Evolutionary conservation across 2,888 invertebrate species (phyloP), one percentile per base, ranked within the genome.

Genomic region (Anthrax anthrax): DNA sequence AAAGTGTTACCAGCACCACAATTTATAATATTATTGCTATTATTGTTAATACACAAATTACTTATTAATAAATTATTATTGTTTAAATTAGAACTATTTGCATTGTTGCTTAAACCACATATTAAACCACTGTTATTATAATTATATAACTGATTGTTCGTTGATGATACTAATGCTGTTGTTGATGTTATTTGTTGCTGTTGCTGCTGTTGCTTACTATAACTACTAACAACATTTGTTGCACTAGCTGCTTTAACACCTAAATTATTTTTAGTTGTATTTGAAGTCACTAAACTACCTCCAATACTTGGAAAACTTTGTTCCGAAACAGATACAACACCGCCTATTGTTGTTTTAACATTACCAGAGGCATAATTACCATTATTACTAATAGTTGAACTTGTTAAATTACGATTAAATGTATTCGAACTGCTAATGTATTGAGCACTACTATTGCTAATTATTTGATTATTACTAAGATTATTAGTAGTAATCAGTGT

Each of bases 21-120:
- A 54, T 48, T 53, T 50, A 49, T 52, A 53, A 53, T 55, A 54
- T 55, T 54, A 55, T 52, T 57, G 55, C 54, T 57, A 52, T 55
- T 55, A 50, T 54, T 56, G 52, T 54, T 56, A 23, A 6, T 23
- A 54, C 52, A 54, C 54, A 54, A 51, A 50, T 53, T 55, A 51
- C 50, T 56, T 51, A 52, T 53, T 52, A 53, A 52, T 46, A 44
- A 48, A 47, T 49, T 51, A 46, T 46, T 49, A 46, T 48, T 51
- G 44, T 48, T 51, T 39, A 46, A 41, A 47, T 42, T 48, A 39
- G 38, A n/a, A 16, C n/a, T 23, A 36, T 39, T 47, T 9, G 46
- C 34, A 38, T 38, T 38, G 27, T 39, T 38, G 42, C 42, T 45
- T n/a, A 34, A 14, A 23, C 29, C 29, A 32, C 29, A 32, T 32